Percentiles rank a stretch among this genome's conserved stretches.
Conservation (phyloP, 2,888 invertebrate species). For the Scrobipalpa atriplicella region DNA sequence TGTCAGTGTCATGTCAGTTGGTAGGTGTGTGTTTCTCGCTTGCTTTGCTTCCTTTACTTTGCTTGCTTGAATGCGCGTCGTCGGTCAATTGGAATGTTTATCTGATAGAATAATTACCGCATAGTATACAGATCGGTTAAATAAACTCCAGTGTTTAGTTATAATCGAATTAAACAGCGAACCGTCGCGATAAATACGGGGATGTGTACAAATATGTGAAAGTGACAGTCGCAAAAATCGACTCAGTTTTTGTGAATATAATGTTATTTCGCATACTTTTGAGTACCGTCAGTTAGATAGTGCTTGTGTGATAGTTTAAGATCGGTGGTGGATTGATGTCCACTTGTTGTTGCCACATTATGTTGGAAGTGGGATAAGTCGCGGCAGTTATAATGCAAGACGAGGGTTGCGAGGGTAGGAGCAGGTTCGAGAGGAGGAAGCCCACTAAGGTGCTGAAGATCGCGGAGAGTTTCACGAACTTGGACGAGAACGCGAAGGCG, state of each 20-base stretch:
- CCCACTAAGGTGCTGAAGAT: conserved; percentile 79
- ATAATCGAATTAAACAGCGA: conserved; percentile 46
- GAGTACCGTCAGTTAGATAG: conserved; percentile 65
- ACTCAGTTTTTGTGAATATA: conserved; percentile 67
- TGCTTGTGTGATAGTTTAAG: conserved; percentile 52
- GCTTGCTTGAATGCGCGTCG: conserved; percentile 75
- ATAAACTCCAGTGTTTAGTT: conserved; percentile 51
- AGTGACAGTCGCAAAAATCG: conserved; percentile 72
- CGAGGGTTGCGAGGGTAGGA: conserved; percentile 67
- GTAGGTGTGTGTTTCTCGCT: conserved; percentile 49
- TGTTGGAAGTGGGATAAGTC: conserved; percentile 75
- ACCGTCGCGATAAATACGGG: conserved; percentile 53
- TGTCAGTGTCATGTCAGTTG: conserved; percentile 64
- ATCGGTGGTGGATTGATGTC: conserved; percentile 58
- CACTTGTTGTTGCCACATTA: conserved; percentile 71
- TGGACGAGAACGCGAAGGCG: conserved; percentile 76
- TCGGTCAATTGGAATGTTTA: conserved; percentile 67
- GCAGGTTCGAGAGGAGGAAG: conserved; percentile 75
- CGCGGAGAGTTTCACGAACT: conserved; percentile 80
- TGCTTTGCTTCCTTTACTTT: conserved; percentile 73
- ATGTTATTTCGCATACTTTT: conserved; percentile 72
- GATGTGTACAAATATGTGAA: conserved; percentile 68
- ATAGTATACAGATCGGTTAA: conserved; percentile 58
- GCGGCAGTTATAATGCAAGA: conserved; percentile 79
- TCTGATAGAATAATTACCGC: conserved; percentile 58